phyloP scores from a whole-genome alignment of 2,888 invertebrate species.

The Cylloceria caligata region DNA sequence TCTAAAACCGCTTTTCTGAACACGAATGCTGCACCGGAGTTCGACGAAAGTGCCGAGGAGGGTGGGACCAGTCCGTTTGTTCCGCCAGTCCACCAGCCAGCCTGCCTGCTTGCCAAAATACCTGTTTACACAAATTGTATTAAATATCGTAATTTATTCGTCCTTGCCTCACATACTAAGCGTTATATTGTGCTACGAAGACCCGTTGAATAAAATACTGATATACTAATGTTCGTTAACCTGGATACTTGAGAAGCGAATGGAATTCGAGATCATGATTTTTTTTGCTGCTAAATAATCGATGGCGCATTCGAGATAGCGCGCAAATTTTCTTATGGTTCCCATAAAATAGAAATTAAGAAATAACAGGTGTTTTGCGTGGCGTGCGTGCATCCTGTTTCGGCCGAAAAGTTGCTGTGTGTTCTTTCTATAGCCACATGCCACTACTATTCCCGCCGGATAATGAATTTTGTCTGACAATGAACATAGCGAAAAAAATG shows the following conservation, averaged over 20 bases:
- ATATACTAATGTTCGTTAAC: conserved; percentile 55
- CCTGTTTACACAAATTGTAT: conserved; percentile 65
- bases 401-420: conserved; percentile 18
- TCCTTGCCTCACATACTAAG: conserved; percentile 33
- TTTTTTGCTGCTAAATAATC: conserved; percentile 39
- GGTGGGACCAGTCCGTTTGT: conserved; percentile 27
- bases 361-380: conserved; percentile 60
- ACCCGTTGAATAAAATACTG: conserved; percentile 57
- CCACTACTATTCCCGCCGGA: background rate
- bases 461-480: conserved; percentile 49
- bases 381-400: conserved; percentile 7
- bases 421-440: conserved; percentile 22
- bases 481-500: conserved; percentile 1
- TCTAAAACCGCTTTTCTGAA: conserved; percentile 64
- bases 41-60: conserved; percentile 23
- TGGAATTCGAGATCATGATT: conserved; percentile 40
- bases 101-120: conserved; percentile 36
- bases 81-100: conserved; percentile 25
- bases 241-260: conserved; percentile 28
- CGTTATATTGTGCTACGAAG: conserved; percentile 50
- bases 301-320: conserved; percentile 28
- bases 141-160: conserved; percentile 67
- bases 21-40: conserved; percentile 43
- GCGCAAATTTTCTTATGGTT: conserved; percentile 5
- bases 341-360: conserved; percentile 39